Conservation (phyloP, 1,140 invertebrate genomes). For the Microvelia longipes region DNA sequence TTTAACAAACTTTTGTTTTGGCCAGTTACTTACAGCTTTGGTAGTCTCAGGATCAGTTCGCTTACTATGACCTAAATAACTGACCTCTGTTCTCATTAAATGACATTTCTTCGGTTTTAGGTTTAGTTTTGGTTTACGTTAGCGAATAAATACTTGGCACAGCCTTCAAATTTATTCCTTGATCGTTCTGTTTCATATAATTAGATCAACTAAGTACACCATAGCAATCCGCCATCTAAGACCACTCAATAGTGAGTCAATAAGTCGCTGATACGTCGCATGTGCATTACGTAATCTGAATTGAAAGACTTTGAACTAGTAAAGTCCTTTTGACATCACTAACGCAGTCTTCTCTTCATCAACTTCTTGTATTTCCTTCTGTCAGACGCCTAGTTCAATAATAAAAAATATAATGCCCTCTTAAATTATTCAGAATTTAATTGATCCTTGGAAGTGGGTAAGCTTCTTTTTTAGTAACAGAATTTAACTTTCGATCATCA, state of each 20-base stretch:
- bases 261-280: not conserved
- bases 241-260: not conserved
- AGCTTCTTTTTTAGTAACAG: not conserved
- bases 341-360: too few species aligned
- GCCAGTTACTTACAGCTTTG: too few species aligned
- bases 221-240: not conserved
- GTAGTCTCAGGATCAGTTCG: too few species aligned
- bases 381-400: not conserved
- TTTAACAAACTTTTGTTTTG: too few species aligned
- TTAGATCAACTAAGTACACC: not conserved
- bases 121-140: not conserved
- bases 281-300: not conserved
- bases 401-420: not conserved
- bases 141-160: not conserved
- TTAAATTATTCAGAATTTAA: not conserved
- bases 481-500: not conserved
- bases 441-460: not conserved
- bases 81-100: not conserved
- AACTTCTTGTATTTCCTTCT: not conserved
- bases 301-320: not conserved
- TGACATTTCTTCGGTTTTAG: not conserved
- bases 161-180: too few species aligned
- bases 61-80: not conserved
- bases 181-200: not conserved
- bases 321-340: too few species aligned